Base-by-base conservation (phyloP, 2,888 invertebrate genomes). In the Onchidella celtica region DNA sequence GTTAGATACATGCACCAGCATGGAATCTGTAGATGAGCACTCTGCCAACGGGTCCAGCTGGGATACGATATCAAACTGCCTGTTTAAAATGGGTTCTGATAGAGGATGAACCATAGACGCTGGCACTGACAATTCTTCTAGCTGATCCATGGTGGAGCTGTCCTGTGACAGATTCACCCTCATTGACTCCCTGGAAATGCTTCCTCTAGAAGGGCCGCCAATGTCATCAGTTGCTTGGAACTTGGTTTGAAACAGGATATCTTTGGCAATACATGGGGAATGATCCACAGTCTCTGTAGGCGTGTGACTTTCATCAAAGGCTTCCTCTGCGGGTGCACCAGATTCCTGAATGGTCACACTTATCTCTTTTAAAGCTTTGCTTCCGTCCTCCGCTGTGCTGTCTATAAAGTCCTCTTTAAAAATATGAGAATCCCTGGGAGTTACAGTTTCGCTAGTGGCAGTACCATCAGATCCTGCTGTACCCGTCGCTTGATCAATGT, bases 161-260 rank as follows among this genome's bases (percentile, higher is more conserved):
- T 74, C 80, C 68, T 74, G 80, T 29, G 80, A 80, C 1, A 80
- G 55, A 38, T 80, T 80, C 27, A 80, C 80, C 59, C 68, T 73
- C 80, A 80, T 80, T 3, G 80, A 80, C 27, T 80, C 80, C 17
- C 74, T 24, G 6, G 80, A 80, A 3, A 80, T 66, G 36, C 80
- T 80, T 36, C 55, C 72, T 3, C 55, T 72, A 6, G 72, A 72
- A 14, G 80, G 66, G 0, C 74, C 80, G 0, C 27, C 68, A 32
- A 57, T 66, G 27, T 66, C 66, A 17, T 68, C 68, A 24, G 73
- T 68, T 1, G 47, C 1, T 11, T 68, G n/a, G 55, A 72, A 36
- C 38, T 73, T 68, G 1, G 32, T 74, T 38, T 80, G 74, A 47
- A 74, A 34, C 29, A 80, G 32, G n/a, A 74, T 74, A 21, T 74